Evolutionary conservation across 2,113 vertebrate species (phyloP), one percentile per base, ranked within the genome.

Genomic region (Poicephalus meyeri): DNA sequence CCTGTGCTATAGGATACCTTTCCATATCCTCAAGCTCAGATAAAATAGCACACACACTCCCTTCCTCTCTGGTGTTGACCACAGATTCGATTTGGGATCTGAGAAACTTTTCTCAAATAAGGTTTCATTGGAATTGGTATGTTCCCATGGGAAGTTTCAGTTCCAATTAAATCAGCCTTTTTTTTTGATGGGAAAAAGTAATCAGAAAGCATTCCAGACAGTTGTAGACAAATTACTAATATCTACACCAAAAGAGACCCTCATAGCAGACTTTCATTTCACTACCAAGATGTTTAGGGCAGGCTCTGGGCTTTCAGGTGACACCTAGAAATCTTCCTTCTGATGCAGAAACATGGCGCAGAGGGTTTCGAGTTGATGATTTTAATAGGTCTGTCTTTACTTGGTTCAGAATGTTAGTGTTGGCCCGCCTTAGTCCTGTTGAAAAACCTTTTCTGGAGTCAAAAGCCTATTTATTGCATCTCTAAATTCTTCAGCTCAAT

Each of bases 401-500:
- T 79, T 66, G 18, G 80, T 66, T 61, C 29, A 29, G 14, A 91
- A 42, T 86, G 55, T 95, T 91, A 78, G 64, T 73, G 69, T 93
- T 95, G 85, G 71, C 69, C 31, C 0, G 13, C 35, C 24, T 77
- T 68, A 81, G 11, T 79, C 87, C 37, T 92, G 89, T 15, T 89
- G 73, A 86, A 93, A 89, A 89, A 41, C 15, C 28, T 73, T 69
- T 88, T 83, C 88, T 74, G 82, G 74, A 66, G 77, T 89, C 79
- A 96, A 83, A 80, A 55, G 24, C 35, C 7, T 83, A 89, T 90
- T 95, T 94, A 83, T 53, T 90, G 55, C 64, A 39, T 70, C 65
- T 71, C 68, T 64, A 47, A 87, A 95, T 93, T 93, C 77, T 77
- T 91, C 60, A 74, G 15, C 64, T 93, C 79, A 84, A 63, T 4